Base-by-base conservation (phyloP, 1,140 invertebrate genomes). In the Homalodisca vitripennis region DNA sequence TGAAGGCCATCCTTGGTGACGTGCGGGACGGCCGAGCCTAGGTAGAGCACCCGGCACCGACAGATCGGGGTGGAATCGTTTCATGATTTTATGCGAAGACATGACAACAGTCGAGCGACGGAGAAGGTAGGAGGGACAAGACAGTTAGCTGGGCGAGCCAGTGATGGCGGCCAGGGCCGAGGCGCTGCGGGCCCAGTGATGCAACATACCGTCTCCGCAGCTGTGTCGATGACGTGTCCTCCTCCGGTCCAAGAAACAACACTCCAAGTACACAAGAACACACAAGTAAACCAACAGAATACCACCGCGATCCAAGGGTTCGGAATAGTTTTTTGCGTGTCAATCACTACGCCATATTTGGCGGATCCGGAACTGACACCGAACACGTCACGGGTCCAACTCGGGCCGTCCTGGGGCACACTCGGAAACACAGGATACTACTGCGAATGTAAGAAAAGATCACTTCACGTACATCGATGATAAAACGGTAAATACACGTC, bases 1-100 rank as follows among this genome's bases (percentile, higher is more conserved):
- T 98, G 91, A 20, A 99, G 83, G 22, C 98, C 98, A 78, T 98
- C 95, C 78, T 98, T 98, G 74, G 97, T 98, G 76, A 98, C 92
- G 74, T 98, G 92, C 3, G 98, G 98, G 70, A 99, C 97, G 0
- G 97, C 92, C 72, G 94, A 98, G 46, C 98, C 98, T 73, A 99
- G 85, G 80, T 99, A 99, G 53, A 99, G 85, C n/a, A 99, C 98
- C 65, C 97, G 88, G 81, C 96, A 98, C 73, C 94, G 87, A 81
- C 94, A 97, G 74, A 97, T 97, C 73, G 95, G 95, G 71, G 94
- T 97, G 68, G 93, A 89, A 78, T 89, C 88, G 27, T 32, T n/a
- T 46, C 34, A 55, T 68, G 32, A n/a, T 31, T 46, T 24, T 26
- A 24, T 13, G 22, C 20, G 34, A 66, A 46, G 20, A 13, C 27